Base-by-base conservation (phyloP, 2,113 vertebrate genomes). In the Oxyura jamaicensis region DNA sequence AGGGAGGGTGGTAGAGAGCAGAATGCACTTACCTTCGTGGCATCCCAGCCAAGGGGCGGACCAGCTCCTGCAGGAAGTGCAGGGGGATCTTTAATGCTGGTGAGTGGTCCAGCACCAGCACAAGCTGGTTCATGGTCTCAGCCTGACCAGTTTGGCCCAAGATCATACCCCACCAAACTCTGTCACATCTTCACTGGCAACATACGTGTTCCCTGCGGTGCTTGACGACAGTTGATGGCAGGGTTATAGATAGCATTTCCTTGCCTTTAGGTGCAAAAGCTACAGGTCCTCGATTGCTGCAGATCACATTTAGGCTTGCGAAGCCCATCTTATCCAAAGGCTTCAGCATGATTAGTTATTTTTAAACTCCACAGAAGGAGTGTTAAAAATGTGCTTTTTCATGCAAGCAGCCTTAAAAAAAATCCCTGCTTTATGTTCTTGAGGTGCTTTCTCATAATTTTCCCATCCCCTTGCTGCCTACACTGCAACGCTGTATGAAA, bases 371-470 rank as follows among this genome's bases (percentile, higher is more conserved):
- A 90, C 92, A 95, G 96, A 95, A 96, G 96, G 96, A 94, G 91
- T 95, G 97, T 97, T 96, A 94, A 97, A 97, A 97, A 95, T 52
- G 83, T 96, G 93, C 76, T 76, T 97, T 96, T 97, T 96, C 91
- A 95, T 91, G 88, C 83, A 91, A 96, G 95, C 93, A 95, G 96
- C 66, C 66, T 88, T 46, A n/a, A 69, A 91, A 74, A n/a, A 69
- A 78, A 23, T 48, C 90, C 3, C 12, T 90, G 72, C 93, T 88
- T 94, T 94, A 90, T 94, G 83, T 88, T 96, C 91, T 55, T 58
- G 84, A 93, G 77, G 87, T 95, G 94, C 92, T 94, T 95, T 96
- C 94, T 96, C 75, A 69, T 94, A 88, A 92, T 91, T 94, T 62
- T 85, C 66, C 83, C 56, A 83, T 95, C 80, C 91, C 87, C 48